Evolutionary conservation across 2,888 invertebrate genomes (phyloP).

Genomic region (Corbicula japonica): DNA sequence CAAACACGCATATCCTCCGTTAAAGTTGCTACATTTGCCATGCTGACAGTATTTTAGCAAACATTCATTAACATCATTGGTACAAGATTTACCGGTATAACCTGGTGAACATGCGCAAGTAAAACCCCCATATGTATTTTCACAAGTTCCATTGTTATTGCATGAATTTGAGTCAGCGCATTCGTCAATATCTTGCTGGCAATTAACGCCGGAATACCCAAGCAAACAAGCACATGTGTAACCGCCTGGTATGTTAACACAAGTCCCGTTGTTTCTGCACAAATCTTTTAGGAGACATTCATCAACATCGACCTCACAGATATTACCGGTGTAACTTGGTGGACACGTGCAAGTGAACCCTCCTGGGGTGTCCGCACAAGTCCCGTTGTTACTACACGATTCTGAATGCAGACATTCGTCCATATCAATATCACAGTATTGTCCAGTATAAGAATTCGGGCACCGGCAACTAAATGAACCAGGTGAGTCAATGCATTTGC

Average conservation of each 20-base stretch:
- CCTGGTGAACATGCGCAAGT: slow-evolving; percentile 1
- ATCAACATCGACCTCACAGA: slow-evolving; percentile 50
- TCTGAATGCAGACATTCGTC: slow-evolving; percentile 27
- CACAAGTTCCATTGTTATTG: slow-evolving; percentile 11
- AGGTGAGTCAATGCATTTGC: slow-evolving; percentile 44
- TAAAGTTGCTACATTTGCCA: too few species aligned
- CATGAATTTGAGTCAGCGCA: slow-evolving; percentile 21
- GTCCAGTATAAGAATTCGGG: slow-evolving; percentile 40
- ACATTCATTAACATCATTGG: slow-evolving; percentile 23
- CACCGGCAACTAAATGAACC: slow-evolving; percentile 55
- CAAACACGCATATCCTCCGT: too few species aligned
- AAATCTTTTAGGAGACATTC: slow-evolving; percentile 38
- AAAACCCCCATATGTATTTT: slow-evolving; percentile 11
- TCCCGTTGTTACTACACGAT: slow-evolving; percentile 31
- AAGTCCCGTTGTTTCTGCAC: slow-evolving; percentile 34
- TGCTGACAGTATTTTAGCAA: too few species aligned
- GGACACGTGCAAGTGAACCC: slow-evolving; percentile 41
- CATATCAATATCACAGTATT: slow-evolving; percentile 44
- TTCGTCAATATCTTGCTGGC: slow-evolving; percentile 47
- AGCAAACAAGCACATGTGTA: slow-evolving; percentile 40
- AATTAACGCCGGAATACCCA: slow-evolving; percentile 49
- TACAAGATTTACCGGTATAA: slow-evolving; percentile 6
- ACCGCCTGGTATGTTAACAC: slow-evolving; percentile 44
- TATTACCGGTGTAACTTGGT: slow-evolving; percentile 38
- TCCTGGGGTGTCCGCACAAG: slow-evolving; percentile 29